Evolutionary conservation across 2,113 vertebrate species (phyloP), one percentile per base, ranked within the genome.

Genomic region (Lophochroa leadbeateri): DNA sequence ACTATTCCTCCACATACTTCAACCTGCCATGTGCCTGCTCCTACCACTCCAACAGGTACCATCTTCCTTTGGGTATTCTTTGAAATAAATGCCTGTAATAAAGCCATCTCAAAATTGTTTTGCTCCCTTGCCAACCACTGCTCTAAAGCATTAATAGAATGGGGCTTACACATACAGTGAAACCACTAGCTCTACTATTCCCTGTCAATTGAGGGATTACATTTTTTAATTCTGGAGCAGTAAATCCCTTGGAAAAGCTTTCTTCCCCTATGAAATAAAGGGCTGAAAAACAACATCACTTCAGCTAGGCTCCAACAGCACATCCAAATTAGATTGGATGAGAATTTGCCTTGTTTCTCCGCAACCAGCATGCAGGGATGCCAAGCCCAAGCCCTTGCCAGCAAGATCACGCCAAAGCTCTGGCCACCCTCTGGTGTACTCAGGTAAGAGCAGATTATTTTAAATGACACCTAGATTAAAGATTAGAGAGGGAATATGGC

Each of bases 201-300:
- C 67, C 57, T 0, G 0, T 13, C 57, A 9, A 0, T 1, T 41
- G 24, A 88, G 27, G 71, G 50, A 93, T 43, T 64, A 71, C 14
- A n/a, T 27, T 82, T 78, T 88, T 63, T 64, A 90, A 37, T 25
- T 55, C 78, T 43, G 58, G 37, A 20, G 70, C 90, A 93, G 58
- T 69, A 92, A 93, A 88, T 60, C 64, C 71, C 63, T 86, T 94
- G 90, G 79, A 96, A 95, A 90, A 29, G 14, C 10, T 72, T 89
- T 58, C 37, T 90, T 87, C 76, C 57, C 44, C 58, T 35, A 53
- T 74, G 53, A 95, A 89, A 85, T 11, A 76, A 61, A 82, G 55
- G 82, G 67, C 68, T 83, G 82, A 94, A 79, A 74, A 74, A 57
- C 68, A 72, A 14, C 31, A 33, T 23, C 61, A 65, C 17, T 92